phyloP scores from a whole-genome alignment of 2,888 invertebrate species.

The Serripes groenlandicus region DNA sequence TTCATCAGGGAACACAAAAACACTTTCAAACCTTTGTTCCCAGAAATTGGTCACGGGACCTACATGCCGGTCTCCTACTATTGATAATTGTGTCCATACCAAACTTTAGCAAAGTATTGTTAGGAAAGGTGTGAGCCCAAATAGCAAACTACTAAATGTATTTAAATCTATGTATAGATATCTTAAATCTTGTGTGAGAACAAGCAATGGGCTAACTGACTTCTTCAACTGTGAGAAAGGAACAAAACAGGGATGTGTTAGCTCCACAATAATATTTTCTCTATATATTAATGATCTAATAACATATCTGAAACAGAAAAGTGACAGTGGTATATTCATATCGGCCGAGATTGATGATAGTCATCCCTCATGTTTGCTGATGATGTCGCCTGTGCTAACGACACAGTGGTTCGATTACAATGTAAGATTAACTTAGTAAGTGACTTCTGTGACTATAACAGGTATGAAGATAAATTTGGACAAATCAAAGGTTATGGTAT shows the following conservation, averaged over 20 bases:
- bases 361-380: neutral
- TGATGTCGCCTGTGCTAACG: neutral
- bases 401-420: neutral
- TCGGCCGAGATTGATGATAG: neutral
- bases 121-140: too few relatives aligned
- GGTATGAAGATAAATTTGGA: constrained; percentile 7
- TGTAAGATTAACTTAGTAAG: neutral
- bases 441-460: neutral
- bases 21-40: too few relatives aligned
- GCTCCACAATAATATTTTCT: constrained; percentile 18
- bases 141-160: too few relatives aligned
- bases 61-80: too few relatives aligned
- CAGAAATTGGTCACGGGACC: too few relatives aligned
- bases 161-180: too few relatives aligned
- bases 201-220: too few relatives aligned
- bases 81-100: too few relatives aligned
- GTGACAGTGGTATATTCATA: constrained; percentile 1
- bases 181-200: too few relatives aligned
- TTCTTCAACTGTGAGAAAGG: constrained; percentile 9
- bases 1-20: too few relatives aligned
- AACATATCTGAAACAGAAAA: constrained; percentile 4
- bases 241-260: constrained; percentile 21
- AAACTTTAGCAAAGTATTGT: too few relatives aligned
- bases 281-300: constrained; percentile 4
- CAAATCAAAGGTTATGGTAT: constrained; percentile 25